phyloP scores from a whole-genome alignment of 2,888 invertebrate genomes.

The Cerastis leucographa region DNA sequence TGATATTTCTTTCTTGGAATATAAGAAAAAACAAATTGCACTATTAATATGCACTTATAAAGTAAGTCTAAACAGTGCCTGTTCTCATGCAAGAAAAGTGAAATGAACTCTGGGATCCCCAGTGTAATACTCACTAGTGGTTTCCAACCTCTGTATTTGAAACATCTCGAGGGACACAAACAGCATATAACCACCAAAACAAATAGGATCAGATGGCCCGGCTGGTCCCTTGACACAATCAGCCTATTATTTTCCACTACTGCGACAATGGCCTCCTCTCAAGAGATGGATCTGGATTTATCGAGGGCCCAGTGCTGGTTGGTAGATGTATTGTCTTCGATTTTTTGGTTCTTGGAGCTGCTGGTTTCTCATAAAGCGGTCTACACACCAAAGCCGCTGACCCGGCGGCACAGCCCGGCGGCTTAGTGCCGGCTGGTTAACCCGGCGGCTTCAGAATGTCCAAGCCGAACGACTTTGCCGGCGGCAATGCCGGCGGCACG shows the following conservation, averaged over 20 bases:
- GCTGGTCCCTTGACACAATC: background rate
- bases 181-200: background rate
- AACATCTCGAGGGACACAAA: background rate
- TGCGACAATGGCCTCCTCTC: background rate
- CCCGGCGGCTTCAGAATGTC: too few species aligned
- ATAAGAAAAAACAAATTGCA: background rate
- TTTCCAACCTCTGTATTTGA: background rate
- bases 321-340: too few species aligned
- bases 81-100: background rate
- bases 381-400: too few species aligned
- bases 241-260: background rate
- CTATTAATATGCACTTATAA: background rate
- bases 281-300: background rate
- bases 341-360: background rate
- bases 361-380: too few species aligned
- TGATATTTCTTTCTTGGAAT: background rate
- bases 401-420: too few species aligned
- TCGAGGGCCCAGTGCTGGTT: too few species aligned
- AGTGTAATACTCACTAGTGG: constrained; percentile 1
- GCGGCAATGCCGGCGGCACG: too few species aligned
- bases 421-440: too few species aligned
- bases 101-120: constrained; percentile 1
- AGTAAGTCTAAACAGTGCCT: background rate
- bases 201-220: background rate
- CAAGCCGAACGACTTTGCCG: too few species aligned